These are phyloP conservation scores for Rhombomys opimus DNA, from an alignment of 2,113 vertebrate species.

Conservation along the genomic window DNA sequence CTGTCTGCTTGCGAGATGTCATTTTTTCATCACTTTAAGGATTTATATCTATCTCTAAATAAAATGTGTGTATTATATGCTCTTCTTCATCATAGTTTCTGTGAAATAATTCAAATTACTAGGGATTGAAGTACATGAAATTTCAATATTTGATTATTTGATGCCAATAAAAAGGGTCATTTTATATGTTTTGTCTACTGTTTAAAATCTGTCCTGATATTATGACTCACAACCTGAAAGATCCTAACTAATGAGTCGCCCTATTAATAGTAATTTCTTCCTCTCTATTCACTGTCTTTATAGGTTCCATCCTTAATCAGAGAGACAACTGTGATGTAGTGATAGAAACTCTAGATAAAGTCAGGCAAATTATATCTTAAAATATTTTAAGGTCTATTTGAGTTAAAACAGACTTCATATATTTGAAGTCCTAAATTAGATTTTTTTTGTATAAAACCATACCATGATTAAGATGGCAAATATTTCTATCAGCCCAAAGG, in stretches of 20 bases:
- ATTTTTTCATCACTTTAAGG: constrained; percentile 38
- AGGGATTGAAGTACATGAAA: neutral
- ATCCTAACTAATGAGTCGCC: neutral
- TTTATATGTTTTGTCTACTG: neutral
- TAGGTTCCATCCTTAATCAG: neutral
- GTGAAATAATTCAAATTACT: constrained; percentile 14
- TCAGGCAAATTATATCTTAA: neutral
- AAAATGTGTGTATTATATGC: constrained; percentile 12
- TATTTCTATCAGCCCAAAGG: constrained; percentile 6
- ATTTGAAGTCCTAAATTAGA: constrained; percentile 16
- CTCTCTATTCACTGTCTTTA: neutral
- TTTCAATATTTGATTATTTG: neutral
- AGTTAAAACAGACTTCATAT: constrained; percentile 27
- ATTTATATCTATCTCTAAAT: constrained; percentile 43
- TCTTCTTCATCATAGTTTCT: neutral
- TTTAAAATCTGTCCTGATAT: constrained; percentile 41
- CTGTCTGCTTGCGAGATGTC: neutral
- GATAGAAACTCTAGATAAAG: constrained; percentile 12
- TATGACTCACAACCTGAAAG: neutral
- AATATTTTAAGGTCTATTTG: constrained; percentile 6
- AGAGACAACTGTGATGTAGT: neutral
- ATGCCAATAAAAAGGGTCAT: neutral
- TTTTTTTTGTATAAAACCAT: constrained; percentile 24
- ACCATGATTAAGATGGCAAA: constrained; percentile 8
- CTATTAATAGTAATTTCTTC: constrained; percentile 4